Evolutionary conservation across 1,140 invertebrate genomes (phyloP).

Genomic region (Drosophila busckii): DNA sequence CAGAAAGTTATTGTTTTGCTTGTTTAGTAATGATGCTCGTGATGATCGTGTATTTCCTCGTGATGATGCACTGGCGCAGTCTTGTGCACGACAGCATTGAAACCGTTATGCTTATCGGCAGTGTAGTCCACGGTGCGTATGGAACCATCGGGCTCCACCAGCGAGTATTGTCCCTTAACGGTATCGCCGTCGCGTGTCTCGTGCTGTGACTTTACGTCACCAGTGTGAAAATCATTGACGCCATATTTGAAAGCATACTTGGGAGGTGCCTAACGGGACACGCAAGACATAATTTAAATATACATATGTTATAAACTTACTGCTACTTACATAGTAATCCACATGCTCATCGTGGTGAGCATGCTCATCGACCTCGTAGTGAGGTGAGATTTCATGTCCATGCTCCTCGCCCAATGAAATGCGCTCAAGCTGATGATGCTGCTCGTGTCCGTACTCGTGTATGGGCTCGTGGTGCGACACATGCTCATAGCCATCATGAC

Average conservation of each 20-base stretch:
- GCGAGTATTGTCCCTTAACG: slow-evolving; percentile 80
- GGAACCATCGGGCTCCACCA: slow-evolving; percentile 81
- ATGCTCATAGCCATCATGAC: slow-evolving; percentile 65
- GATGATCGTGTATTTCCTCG: slow-evolving; percentile 56
- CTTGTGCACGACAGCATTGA: slow-evolving; percentile 84
- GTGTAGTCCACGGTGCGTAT: slow-evolving; percentile 81
- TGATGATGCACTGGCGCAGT: slow-evolving; percentile 80
- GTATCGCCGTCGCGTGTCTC: slow-evolving; percentile 81
- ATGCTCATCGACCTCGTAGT: slow-evolving; percentile 62
- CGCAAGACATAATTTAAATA: not conserved
- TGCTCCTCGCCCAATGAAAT: slow-evolving; percentile 69
- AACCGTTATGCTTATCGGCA: slow-evolving; percentile 80
- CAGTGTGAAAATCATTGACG: slow-evolving; percentile 80
- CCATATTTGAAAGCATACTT: slow-evolving; percentile 81
- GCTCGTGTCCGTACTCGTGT: slow-evolving; percentile 60
- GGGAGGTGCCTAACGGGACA: slow-evolving; percentile 71
- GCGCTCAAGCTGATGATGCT: slow-evolving; percentile 67
- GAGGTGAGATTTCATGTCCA: slow-evolving; percentile 50
- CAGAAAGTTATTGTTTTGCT: slow-evolving; percentile 9
- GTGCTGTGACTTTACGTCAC: slow-evolving; percentile 81
- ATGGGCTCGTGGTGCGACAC: slow-evolving; percentile 52
- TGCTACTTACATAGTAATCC: slow-evolving; percentile 78
- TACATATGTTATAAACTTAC: not conserved
- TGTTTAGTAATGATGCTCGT: slow-evolving; percentile 37
- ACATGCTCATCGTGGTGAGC: slow-evolving; percentile 73